A percentile compares a stretch with the other conserved stretches of the same genome.
These are phyloP conservation scores for Limnothrissa miodon DNA, from an alignment of 2,113 vertebrate species.

Conservation along the genomic window DNA sequence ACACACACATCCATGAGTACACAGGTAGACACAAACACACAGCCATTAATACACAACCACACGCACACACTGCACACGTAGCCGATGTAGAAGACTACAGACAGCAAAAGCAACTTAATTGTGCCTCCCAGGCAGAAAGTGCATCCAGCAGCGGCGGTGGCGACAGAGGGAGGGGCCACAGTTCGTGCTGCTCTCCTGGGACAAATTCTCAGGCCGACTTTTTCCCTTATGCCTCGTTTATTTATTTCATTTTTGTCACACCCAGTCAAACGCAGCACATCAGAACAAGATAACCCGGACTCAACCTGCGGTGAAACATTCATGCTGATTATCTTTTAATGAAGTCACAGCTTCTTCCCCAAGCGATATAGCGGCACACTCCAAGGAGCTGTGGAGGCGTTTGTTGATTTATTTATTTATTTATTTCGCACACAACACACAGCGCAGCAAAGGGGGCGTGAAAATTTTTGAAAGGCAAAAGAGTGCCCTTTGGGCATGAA, in stretches of 20 bases:
- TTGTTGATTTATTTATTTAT: not conserved
- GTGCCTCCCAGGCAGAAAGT: not conserved
- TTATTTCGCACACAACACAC: too few relatives aligned
- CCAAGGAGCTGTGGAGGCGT: too few relatives aligned
- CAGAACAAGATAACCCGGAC: not conserved
- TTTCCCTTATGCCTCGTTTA: not conserved
- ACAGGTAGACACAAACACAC: too few relatives aligned
- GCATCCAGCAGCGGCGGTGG: not conserved
- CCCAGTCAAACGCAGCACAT: not conserved
- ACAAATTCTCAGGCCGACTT: not conserved
- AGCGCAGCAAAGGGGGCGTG: not conserved
- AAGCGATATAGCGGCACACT: not conserved
- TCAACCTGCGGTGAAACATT: constrained; percentile 10
- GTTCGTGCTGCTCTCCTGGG: not conserved
- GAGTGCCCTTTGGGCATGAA: not conserved
- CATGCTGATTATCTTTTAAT: constrained; percentile 18
- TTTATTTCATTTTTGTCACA: not conserved
- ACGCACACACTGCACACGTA: not conserved
- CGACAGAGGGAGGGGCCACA: not conserved
- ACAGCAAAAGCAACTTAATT: not conserved
- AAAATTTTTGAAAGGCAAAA: not conserved
- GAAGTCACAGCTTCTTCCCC: not conserved
- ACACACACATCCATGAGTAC: too few relatives aligned
- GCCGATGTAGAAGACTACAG: not conserved
- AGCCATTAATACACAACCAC: too few relatives aligned